phyloP scores from a whole-genome alignment of 2,113 vertebrate species.

The Trichomycterus rosablanca region DNA sequence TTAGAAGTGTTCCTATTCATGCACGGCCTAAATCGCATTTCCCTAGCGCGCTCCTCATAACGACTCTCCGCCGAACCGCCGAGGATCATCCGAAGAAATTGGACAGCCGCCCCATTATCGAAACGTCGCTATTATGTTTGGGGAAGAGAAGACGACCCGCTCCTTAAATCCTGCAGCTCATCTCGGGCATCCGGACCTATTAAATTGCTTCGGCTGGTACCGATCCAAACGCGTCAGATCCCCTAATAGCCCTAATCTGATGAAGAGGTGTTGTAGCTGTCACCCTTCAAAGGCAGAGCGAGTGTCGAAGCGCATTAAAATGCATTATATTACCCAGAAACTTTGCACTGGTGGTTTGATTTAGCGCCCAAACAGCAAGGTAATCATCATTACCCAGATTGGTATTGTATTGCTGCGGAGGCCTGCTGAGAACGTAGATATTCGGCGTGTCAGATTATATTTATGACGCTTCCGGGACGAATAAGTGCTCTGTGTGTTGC shows the following conservation, averaged over 20 bases:
- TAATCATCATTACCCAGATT: constrained; percentile 42
- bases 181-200: constrained; percentile 17
- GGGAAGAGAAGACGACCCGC: too few relatives aligned
- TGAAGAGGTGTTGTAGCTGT: not conserved
- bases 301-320: constrained; percentile 12
- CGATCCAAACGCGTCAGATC: constrained; percentile 11
- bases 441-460: constrained; percentile 31
- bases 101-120: constrained; percentile 38
- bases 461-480: constrained; percentile 30
- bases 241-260: constrained; percentile 25
- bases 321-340: constrained; percentile 10
- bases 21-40: constrained; percentile 36
- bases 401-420: constrained; percentile 36
- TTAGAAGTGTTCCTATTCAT: constrained; percentile 27
- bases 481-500: not conserved
- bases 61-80: constrained; percentile 16
- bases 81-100: constrained; percentile 39
- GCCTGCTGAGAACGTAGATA: constrained; percentile 31
- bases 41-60: constrained; percentile 23
- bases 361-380: constrained; percentile 26
- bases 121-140: constrained; percentile 39
- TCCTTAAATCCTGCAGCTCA: constrained; percentile 23
- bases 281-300: not conserved
- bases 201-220: constrained; percentile 20
- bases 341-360: constrained; percentile 4